These are phyloP conservation scores for Amphipoea lucens DNA, from an alignment of 2,888 invertebrate genomes.

Conservation along the genomic window DNA sequence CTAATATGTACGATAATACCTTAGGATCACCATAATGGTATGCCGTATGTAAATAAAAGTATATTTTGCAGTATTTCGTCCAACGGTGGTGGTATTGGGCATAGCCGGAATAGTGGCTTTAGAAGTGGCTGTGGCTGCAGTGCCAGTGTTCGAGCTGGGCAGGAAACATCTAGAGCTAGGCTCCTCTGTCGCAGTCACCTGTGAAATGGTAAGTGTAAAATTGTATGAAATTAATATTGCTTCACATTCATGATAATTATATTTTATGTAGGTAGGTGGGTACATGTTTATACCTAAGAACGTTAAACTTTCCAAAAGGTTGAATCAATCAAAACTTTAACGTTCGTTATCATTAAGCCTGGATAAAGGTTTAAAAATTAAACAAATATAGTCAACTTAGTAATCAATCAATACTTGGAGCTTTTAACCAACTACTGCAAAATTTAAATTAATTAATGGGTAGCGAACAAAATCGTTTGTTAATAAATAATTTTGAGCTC, in stretches of 20 bases:
- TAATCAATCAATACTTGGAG: conserved; percentile 9
- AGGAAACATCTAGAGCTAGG: conserved; percentile 81
- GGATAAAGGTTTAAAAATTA: background rate
- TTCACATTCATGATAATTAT: background rate
- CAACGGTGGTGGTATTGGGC: conserved; percentile 74
- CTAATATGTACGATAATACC: background rate
- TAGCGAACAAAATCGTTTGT: background rate
- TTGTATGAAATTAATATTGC: background rate
- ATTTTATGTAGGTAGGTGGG: background rate
- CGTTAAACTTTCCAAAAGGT: background rate
- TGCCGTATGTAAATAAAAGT: background rate
- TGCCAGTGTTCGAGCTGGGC: conserved; percentile 80
- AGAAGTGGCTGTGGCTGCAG: conserved; percentile 72
- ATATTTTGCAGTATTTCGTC: conserved; percentile 72
- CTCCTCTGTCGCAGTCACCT: conserved; percentile 81
- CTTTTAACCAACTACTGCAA: conserved; percentile 14
- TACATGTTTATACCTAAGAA: background rate
- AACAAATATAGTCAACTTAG: conserved; percentile 2
- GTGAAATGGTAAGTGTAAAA: conserved; percentile 83
- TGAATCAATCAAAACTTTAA: conserved; percentile 1
- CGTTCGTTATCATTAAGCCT: background rate
- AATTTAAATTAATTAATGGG: conserved; percentile 4
- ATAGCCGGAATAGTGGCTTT: conserved; percentile 71
- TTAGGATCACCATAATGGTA: background rate
- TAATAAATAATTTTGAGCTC: background rate